Evolutionary conservation across 2,113 vertebrate species (phyloP), one percentile per base, ranked within the genome.

Genomic region (Paraplagusia blochii): DNA sequence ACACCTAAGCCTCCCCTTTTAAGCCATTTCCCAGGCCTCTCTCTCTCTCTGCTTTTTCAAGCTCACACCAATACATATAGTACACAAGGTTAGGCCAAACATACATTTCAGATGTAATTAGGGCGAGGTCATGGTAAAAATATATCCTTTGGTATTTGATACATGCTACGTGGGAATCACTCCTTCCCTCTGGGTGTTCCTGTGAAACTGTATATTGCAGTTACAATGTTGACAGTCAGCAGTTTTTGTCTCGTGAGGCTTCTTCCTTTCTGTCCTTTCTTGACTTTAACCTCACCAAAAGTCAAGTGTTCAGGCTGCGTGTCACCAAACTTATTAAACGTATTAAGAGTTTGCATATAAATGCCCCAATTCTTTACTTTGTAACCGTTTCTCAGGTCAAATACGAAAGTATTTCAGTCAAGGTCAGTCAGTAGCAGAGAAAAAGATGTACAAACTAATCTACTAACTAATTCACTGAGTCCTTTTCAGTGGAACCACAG

Each of bases 61-160:
- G 17, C 51, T 52, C 46, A 33, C 34, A 49, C 40, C 58, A 58
- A 74, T 17, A 16, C 54, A 66, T 44, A 29, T 29, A 29, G 22
- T 29, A 46, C 46, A 40, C 38, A 11, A 11, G 17, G 46, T 51
- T 10, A 17, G 18, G 22, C 44, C 61, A 55, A 14, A 42, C 63
- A 66, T 50, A 62, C 53, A 76, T 66, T 71, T 72, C 43, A 74
- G 43, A 64, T 52, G 71, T 72, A 69, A 57, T 80, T 78, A 68
- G 35, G 12, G 50, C 63, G 62, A 54, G 53, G 79, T 69, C 74
- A 70, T 47, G 22, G 49, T 45, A 40, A 19, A 67, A 64, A 64
- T 58, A 44, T 65, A 46, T 67, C 63, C 52, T 74, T 55, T 0
- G 18, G 69, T 60, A 56, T 66, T 45, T 59, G 60, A 73, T 63